Evolutionary conservation across 2,797 vertebrate species (phyloP).

Genomic region (Presbytis comata): DNA sequence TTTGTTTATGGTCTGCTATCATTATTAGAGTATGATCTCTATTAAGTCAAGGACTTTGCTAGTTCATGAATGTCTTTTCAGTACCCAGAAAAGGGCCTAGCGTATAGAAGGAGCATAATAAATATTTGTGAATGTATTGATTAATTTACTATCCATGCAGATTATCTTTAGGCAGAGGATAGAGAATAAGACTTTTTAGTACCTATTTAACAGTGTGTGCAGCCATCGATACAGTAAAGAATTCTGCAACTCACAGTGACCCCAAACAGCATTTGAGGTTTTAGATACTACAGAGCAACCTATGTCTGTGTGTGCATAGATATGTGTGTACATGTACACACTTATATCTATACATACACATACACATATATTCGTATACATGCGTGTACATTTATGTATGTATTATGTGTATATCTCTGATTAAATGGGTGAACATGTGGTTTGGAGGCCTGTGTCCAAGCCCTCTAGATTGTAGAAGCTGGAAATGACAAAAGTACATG

Average conservation of each 20-base stretch:
- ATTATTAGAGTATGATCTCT: neutral
- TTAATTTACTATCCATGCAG: neutral
- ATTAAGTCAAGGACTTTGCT: neutral
- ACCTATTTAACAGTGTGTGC: neutral
- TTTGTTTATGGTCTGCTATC: neutral
- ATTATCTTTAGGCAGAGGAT: neutral
- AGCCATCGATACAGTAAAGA: neutral
- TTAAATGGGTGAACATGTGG: neutral
- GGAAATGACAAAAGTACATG: neutral
- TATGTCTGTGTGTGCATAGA: neutral
- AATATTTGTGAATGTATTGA: neutral
- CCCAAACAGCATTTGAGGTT: neutral
- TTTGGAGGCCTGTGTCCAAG: neutral
- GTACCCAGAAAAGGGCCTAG: neutral
- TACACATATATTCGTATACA: fast-evolving
- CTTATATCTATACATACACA: fast-evolving
- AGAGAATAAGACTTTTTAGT: neutral
- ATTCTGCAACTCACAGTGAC: neutral
- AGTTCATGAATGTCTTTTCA: neutral
- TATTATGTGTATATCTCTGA: neutral
- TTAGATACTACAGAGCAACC: neutral
- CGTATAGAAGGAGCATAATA: neutral
- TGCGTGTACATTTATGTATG: neutral
- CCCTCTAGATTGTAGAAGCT: neutral
- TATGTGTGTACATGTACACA: no score